Evolutionary conservation across 2,888 invertebrate species (phyloP), one percentile per base, ranked within the genome.

Genomic region (Torymus auratus): DNA sequence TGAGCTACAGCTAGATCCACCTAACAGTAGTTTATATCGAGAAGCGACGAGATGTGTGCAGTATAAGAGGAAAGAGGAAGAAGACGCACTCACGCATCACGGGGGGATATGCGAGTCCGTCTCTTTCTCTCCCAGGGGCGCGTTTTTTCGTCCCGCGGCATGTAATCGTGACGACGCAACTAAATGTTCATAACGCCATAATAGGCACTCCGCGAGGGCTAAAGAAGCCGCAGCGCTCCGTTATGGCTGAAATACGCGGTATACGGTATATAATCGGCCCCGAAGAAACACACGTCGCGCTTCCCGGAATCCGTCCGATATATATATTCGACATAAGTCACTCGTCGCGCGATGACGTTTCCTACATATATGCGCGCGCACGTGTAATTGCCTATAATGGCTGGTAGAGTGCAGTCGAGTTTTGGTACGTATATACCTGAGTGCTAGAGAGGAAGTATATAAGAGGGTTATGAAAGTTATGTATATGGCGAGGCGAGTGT

Each of bases 101-200:
- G 41, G 41, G 7, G 41, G 41, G 41, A 41, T 41, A 41, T 41
- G 41, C 41, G 7, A 41, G 41, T 41, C 28, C 4, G 2, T 3
- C 23, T 23, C 28, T 28, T 4, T 28, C 5, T 28, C 41, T 41
- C 41, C 41, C 41, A 41, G 41, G 15, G 2, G 17, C 12, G 14
- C 52, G 2, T 56, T 15, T 74, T 74, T 74, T 50, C 65, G 64
- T 13, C 20, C 3, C 23, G 14, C 65, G 7, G 84, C 84, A 84
- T 81, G 87, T 86, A 89, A 90, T 89, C 88, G 88, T 89, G 89
- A 89, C 90, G 86, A 86, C 86, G 89, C 88, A 88, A 88, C 86
- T 87, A 86, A 87, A 89, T 88, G 89, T 87, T 90, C 89, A 88
- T 89, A 89, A 89, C 86, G 86, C 89, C 89, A 87, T 89, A 89